Percentiles rank a stretch among this genome's conserved stretches.
These are phyloP conservation scores for Protonibea diacanthus DNA, from an alignment of 2,797 vertebrate genomes.

Conservation along the genomic window DNA sequence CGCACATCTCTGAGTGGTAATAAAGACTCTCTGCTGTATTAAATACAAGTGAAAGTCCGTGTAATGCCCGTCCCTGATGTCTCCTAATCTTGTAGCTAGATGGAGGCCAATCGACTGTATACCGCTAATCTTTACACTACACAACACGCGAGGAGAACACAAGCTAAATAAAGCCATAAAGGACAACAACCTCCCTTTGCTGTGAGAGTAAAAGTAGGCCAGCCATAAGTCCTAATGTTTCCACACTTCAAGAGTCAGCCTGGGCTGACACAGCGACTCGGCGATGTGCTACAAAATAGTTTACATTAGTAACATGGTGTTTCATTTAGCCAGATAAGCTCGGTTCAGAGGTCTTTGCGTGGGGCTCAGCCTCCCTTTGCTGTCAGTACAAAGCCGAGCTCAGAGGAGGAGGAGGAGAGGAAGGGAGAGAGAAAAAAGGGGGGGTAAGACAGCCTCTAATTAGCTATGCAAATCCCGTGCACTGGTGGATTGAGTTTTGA, in stretches of 20 bases:
- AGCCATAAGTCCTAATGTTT: slow-evolving; percentile 40
- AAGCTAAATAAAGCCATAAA: slow-evolving; percentile 48
- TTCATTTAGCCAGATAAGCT: slow-evolving; percentile 84
- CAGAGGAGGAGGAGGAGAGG: slow-evolving; percentile 55
- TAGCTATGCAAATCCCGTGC: slow-evolving; percentile 86
- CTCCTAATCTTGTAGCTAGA: slow-evolving; percentile 44
- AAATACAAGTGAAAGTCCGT: slow-evolving; percentile 10
- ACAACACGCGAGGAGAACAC: slow-evolving; percentile 34
- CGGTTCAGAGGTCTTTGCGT: slow-evolving; percentile 77
- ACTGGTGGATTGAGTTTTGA: slow-evolving; percentile 79
- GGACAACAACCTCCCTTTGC: slow-evolving; percentile 53
- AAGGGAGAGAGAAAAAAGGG: slow-evolving; percentile 8
- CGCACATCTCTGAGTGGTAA: not conserved
- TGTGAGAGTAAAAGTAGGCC: slow-evolving; percentile 68
- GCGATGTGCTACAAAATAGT: slow-evolving; percentile 71
- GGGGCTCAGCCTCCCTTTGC: slow-evolving; percentile 77
- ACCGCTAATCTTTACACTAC: slow-evolving; percentile 53
- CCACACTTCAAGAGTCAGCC: slow-evolving; percentile 36
- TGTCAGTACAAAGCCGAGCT: slow-evolving; percentile 84
- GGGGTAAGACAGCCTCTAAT: slow-evolving; percentile 77
- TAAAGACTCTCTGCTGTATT: not conserved
- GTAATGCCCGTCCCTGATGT: slow-evolving; percentile 34
- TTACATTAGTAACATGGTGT: slow-evolving; percentile 78
- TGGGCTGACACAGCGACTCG: slow-evolving; percentile 65
- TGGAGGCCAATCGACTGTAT: slow-evolving; percentile 53